A percentile compares a stretch with the other conserved stretches of the same genome.
These are phyloP conservation scores for Lophius piscatorius DNA, from an alignment of 2,113 vertebrate species.

Conservation along the genomic window DNA sequence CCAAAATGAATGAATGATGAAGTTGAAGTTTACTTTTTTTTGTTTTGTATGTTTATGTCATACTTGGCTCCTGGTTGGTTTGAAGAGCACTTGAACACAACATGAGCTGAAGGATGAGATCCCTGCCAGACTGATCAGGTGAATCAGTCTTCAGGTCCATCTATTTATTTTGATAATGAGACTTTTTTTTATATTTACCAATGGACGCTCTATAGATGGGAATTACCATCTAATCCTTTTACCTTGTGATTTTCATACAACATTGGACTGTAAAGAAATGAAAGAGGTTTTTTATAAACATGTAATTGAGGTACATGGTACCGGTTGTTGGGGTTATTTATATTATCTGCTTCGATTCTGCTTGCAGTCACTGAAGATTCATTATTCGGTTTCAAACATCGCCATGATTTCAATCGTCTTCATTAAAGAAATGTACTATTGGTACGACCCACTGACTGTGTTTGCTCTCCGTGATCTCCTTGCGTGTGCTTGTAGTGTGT, in stretches of 20 bases:
- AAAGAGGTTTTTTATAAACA: slow-evolving; percentile 33
- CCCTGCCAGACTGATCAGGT: slow-evolving; percentile 36
- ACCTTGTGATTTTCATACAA: slow-evolving; percentile 56
- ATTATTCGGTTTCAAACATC: slow-evolving; percentile 40
- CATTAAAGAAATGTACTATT: slow-evolving; percentile 58
- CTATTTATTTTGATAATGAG: slow-evolving; percentile 80
- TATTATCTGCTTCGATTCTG: slow-evolving; percentile 58
- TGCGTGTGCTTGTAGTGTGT: neutral
- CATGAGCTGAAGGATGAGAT: slow-evolving; percentile 62
- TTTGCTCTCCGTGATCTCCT: neutral
- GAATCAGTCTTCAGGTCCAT: slow-evolving; percentile 57
- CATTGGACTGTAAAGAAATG: slow-evolving; percentile 22
- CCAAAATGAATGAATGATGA: slow-evolving; percentile 20
- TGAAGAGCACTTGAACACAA: slow-evolving; percentile 49
- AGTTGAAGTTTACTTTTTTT: slow-evolving; percentile 44
- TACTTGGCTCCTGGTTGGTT: slow-evolving; percentile 13
- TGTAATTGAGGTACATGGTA: slow-evolving; percentile 50
- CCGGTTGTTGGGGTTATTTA: slow-evolving; percentile 67
- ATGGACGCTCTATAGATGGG: slow-evolving; percentile 43
- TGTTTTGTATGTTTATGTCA: slow-evolving; percentile 20
- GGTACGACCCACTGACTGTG: slow-evolving; percentile 1
- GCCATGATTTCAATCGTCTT: slow-evolving; percentile 46
- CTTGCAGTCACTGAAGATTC: slow-evolving; percentile 43
- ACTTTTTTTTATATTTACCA: slow-evolving; percentile 79
- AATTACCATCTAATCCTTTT: slow-evolving; percentile 48